Conservation (phyloP, 2,888 invertebrate species). For the Bhutanitis thaidina region DNA sequence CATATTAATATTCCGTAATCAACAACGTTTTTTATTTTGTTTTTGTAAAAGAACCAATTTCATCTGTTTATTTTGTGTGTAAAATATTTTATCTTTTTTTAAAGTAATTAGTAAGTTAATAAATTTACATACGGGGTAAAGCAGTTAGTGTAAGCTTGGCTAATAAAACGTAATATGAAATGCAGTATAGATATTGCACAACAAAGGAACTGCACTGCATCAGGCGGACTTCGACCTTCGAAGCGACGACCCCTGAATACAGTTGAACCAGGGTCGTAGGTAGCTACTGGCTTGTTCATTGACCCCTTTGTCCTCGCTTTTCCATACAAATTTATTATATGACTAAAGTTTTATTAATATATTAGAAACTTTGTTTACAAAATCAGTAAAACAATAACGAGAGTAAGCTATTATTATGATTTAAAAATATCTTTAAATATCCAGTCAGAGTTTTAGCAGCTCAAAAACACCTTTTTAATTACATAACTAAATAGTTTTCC, state of each 20-base stretch:
- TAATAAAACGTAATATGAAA: constrained; percentile 29
- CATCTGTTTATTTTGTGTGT: too few relatives aligned
- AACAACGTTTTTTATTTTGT: too few relatives aligned
- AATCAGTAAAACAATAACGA: not conserved
- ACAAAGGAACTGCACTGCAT: constrained; percentile 44
- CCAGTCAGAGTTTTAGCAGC: too few relatives aligned
- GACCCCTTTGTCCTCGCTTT: constrained; percentile 53
- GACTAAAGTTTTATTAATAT: constrained; percentile 20
- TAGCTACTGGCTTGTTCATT: constrained; percentile 23
- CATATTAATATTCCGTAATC: too few relatives aligned
- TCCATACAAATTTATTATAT: constrained; percentile 38
- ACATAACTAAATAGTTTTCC: too few relatives aligned
- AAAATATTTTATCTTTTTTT: too few relatives aligned
- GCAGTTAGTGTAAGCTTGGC: not conserved
- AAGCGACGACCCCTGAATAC: constrained; percentile 43
- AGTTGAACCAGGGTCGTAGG: constrained; percentile 42
- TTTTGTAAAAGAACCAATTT: too few relatives aligned
- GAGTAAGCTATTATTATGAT: not conserved
- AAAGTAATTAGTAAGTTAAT: not conserved
- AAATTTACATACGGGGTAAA: not conserved
- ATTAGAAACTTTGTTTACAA: not conserved
- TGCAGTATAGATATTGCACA: constrained; percentile 31
- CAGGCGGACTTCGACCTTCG: constrained; percentile 54
- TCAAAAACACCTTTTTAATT: too few relatives aligned
- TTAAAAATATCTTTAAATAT: too few relatives aligned